Base-by-base conservation (phyloP, 2,113 vertebrate species). In the Rhinolophus ferrumequinum region DNA sequence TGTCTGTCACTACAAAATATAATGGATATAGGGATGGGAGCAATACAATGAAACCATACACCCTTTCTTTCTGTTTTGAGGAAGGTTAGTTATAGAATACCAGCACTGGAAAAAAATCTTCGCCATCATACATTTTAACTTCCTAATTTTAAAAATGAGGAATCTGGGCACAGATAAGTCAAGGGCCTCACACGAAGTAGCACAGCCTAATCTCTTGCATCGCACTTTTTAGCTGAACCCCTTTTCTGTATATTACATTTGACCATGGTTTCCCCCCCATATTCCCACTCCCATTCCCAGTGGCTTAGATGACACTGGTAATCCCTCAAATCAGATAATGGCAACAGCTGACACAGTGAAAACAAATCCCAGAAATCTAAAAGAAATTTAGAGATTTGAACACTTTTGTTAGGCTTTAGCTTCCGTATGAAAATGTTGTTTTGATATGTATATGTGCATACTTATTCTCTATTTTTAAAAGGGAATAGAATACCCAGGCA, bases 401-500 rank as follows among this genome's bases (percentile, higher is more conserved):
- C 22, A 85, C 28, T 87, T 80, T 38, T 81, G 38, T 83, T 94
- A 95, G 76, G 22, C 64, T 66, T 97, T 88, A 62, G 30, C 52
- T 94, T 70, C n/a, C 12, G 3, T 77, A 58, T 83, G 21, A 86
- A 92, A 92, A 81, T 18, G 7, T 26, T 79, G 16, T 86, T 96
- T 95, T 93, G 66, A 89, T 77, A 33, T 30, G 26, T 47, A 38
- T 88, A 22, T 41, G 26, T 91, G 2, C 18, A 41, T 67, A 79
- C 13, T 95, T 89, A 2, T 70, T 18, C 56, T 97, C 92, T 96
- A 3, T 80, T 95, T 98, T 93, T 89, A 80, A 60, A 88, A 99
- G 99, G 99, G 99, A 35, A 96, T 99, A 97, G 99, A 99, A 97
- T 99, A 98, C 41, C 98, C 98, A 62, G 98, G 98, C 15, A 0